Conservation (phyloP, 2,888 invertebrate species). For the Dione vanillae region DNA sequence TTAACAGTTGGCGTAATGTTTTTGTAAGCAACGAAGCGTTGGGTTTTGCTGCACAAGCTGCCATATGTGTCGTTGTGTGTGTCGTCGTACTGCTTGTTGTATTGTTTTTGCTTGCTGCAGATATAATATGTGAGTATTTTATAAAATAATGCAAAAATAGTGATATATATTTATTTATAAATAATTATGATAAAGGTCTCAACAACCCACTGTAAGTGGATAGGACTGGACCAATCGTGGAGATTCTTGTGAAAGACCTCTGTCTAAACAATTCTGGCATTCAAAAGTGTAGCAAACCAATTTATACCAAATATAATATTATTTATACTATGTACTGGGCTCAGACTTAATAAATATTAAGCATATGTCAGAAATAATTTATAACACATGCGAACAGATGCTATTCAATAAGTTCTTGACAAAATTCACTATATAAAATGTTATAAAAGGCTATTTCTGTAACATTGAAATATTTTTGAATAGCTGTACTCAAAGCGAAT, state of each 20-base stretch:
- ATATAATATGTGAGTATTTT: constrained; percentile 55
- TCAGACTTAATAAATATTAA: too few relatives aligned
- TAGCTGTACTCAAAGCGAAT: constrained; percentile 7
- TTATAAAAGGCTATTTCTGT: constrained; percentile 26
- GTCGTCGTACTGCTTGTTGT: constrained; percentile 52
- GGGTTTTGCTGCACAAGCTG: constrained; percentile 50
- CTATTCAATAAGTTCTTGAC: constrained; percentile 2
- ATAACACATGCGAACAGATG: background rate
- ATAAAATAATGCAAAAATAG: background rate
- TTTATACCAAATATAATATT: too few relatives aligned
- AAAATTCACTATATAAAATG: constrained; percentile 14
- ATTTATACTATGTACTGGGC: too few relatives aligned
- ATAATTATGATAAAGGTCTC: too few relatives aligned
- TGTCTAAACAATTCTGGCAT: too few relatives aligned
- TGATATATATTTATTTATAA: too few relatives aligned
- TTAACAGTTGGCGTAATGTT: constrained; percentile 59
- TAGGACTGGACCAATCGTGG: too few relatives aligned
- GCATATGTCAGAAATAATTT: too few relatives aligned
- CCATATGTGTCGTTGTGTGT: constrained; percentile 50
- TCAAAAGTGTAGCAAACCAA: too few relatives aligned
- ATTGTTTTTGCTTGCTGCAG: constrained; percentile 53
- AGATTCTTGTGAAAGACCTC: too few relatives aligned
- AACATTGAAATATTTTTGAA: constrained; percentile 20
- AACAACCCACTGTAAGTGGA: too few relatives aligned
- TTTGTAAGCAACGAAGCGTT: constrained; percentile 57